Evolutionary conservation across 2,888 invertebrate species (phyloP).

Genomic region (Mantis religiosa): DNA sequence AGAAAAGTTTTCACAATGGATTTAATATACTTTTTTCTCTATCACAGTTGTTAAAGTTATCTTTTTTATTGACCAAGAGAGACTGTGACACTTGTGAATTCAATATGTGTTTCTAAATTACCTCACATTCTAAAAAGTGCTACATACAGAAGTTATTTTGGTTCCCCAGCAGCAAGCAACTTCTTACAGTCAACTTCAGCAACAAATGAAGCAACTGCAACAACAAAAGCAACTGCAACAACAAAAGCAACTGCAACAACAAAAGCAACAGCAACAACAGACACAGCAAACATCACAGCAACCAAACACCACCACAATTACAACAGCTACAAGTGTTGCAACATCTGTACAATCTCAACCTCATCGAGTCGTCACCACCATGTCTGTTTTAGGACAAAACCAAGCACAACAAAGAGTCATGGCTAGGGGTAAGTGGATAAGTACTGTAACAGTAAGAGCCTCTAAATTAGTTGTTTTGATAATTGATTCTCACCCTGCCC

Average conservation of each 20-base stretch:
- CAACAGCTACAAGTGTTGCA: neutral
- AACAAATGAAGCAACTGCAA: conserved; percentile 33
- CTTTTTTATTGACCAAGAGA: no score
- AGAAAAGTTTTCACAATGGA: no score
- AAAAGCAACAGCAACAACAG: conserved; percentile 27
- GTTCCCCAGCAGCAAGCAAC: conserved; percentile 34
- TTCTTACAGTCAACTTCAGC: conserved; percentile 38
- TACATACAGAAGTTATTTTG: neutral
- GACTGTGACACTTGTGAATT: no score
- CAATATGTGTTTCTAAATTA: no score
- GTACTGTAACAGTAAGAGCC: no score
- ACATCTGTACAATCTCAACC: neutral
- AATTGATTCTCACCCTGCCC: no score
- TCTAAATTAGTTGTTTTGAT: no score
- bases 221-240: conserved; percentile 27
- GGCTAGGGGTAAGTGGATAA: conserved; percentile 15
- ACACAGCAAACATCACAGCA: conserved; percentile 31
- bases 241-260: conserved; percentile 32
- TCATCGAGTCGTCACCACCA: conserved; percentile 25
- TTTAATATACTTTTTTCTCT: no score
- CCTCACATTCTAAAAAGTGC: no score
- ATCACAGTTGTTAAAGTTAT: no score
- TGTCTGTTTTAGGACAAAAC: conserved; percentile 25
- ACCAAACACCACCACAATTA: neutral
- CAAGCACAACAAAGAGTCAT: conserved; percentile 20